Percentiles rank a stretch among this genome's conserved stretches.
Evolutionary conservation across 1,140 invertebrate genomes (phyloP).

Genomic region (Melitaea cinxia): DNA sequence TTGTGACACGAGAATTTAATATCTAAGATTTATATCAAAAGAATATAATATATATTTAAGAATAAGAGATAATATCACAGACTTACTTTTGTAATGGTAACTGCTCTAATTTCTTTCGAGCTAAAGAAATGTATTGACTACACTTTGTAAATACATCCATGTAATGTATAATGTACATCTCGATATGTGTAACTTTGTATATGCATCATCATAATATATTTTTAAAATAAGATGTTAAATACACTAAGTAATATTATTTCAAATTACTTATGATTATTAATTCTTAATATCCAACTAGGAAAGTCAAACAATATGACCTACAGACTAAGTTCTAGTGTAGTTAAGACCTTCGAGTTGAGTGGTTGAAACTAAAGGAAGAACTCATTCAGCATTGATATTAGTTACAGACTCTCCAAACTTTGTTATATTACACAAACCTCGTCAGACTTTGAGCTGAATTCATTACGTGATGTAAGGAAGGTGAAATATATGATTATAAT

Average conservation of each 20-base stretch:
- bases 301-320: neutral
- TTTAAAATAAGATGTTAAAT: neutral
- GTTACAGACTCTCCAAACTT: constrained; percentile 8
- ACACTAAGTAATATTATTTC: too few species aligned
- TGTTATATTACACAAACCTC: constrained; percentile 2
- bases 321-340: neutral
- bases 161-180: too few species aligned
- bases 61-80: neutral
- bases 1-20: too few species aligned
- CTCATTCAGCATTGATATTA: constrained; percentile 9
- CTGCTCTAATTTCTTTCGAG: neutral
- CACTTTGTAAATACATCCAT: too few species aligned
- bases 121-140: constrained; percentile 3
- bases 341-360: neutral
- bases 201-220: too few species aligned
- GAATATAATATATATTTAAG: neutral
- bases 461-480: neutral
- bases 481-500: neutral
- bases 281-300: neutral
- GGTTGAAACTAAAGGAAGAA: constrained; percentile 4
- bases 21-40: too few species aligned
- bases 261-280: neutral
- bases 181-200: too few species aligned
- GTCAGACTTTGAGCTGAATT: neutral
- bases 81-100: neutral